Evolutionary conservation across 2,888 invertebrate species (phyloP), one percentile per base, ranked within the genome.

Genomic region (Spicauda simplicius): DNA sequence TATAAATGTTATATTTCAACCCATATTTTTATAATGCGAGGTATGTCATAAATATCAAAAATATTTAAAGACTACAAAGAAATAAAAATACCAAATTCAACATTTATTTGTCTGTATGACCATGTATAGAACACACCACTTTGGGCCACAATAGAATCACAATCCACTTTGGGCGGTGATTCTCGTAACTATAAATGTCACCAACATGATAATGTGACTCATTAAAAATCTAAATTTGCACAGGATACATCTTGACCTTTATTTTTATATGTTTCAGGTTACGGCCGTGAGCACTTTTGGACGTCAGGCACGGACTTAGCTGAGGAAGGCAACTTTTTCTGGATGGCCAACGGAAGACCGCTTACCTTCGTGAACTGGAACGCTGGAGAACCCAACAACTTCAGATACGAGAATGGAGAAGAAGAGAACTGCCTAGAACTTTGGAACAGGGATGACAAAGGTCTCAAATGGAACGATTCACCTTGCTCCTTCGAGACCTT

Each of bases 321-420:
- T 16, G 97, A 98, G 80, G 98, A 98, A 83, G 98, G 98, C 18
- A 96, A 95, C 78, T 98, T 97, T 94, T 97, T 97, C 94, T 98
- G 98, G 98, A 97, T 98, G 97, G 96, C 97, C 12, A 97, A 97
- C 69, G 98, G 98, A 3, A 94, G 97, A 70, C 97, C 97, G 0
- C 95, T 98, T 60, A 97, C 97, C 33, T 98, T 97, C 88, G 97
- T 97, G 75, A 98, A 98, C 88, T 98, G 97, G 97, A 98, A 98
- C 91, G 97, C 97, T 0, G 98, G 98, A 0, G 98, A 98, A 81
- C 98, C 98, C 0, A 98, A 98, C 89, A 98, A 98, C 91, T 98
- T 98, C 94, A 96, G 97, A 74, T 97, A 97, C 86, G 98, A 98
- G 86, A 98, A 98, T 82, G 98, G 98, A 7, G 98, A 98, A 86